Percentiles rank a stretch among this genome's conserved stretches.
Evolutionary conservation across 2,888 invertebrate genomes (phyloP).

Genomic region (Byasa hedistus): DNA sequence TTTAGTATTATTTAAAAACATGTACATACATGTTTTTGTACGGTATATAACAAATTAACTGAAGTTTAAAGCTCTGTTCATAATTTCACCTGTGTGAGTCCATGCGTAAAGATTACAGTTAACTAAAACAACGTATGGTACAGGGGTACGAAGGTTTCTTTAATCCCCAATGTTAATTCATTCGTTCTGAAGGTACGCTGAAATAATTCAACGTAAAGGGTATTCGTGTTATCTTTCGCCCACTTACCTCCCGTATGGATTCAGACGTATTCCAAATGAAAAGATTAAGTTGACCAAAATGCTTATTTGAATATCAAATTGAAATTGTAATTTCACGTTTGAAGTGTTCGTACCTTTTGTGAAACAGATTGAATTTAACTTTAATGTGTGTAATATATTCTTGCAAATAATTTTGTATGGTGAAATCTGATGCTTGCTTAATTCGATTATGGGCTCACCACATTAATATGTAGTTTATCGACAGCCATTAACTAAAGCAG

Average conservation of each 20-base stretch:
- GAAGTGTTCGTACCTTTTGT: not conserved
- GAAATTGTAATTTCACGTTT: slow-evolving; percentile 43
- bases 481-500: too few species aligned
- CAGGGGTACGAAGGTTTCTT: slow-evolving; percentile 33
- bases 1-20: too few species aligned
- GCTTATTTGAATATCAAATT: slow-evolving; percentile 54
- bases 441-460: too few species aligned
- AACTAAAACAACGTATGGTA: slow-evolving; percentile 26
- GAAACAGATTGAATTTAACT: not conserved
- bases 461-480: too few species aligned
- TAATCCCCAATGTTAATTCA: slow-evolving; percentile 44
- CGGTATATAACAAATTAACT: not conserved
- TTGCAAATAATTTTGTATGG: too few species aligned
- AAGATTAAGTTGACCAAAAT: slow-evolving; percentile 61
- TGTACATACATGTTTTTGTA: too few species aligned
- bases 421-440: too few species aligned
- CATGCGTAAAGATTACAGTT: slow-evolving; percentile 22
- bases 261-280: slow-evolving; percentile 51
- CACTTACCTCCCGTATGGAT: slow-evolving; percentile 37
- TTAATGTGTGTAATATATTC: too few species aligned
- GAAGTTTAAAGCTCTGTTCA: slow-evolving; percentile 21
- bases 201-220: slow-evolving; percentile 37
- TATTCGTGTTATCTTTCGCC: slow-evolving; percentile 48
- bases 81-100: slow-evolving; percentile 13
- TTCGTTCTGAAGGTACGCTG: slow-evolving; percentile 36